phyloP scores from a whole-genome alignment of 30 jellyfish, hydroid and myxozoan species.

The Haliclystus octoradiatus region DNA sequence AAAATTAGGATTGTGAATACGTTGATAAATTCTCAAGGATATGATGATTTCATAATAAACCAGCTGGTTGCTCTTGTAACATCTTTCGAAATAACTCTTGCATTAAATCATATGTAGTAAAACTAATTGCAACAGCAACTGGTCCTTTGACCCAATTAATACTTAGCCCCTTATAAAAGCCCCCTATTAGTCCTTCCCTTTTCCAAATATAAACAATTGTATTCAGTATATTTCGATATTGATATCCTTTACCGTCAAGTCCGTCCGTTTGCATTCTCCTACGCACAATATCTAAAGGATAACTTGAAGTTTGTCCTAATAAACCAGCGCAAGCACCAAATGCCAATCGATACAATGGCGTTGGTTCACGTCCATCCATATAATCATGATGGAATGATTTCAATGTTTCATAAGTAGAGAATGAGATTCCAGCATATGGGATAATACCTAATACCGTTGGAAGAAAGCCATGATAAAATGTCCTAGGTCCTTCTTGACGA shows the following conservation, averaged over 20 bases:
- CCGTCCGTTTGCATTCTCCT: conserved; percentile 98
- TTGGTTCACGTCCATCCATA: conserved; percentile 29
- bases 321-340: conserved; percentile 95
- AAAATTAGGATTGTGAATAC: background rate
- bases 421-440: conserved; percentile 98
- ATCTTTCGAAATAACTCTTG: conserved; percentile 17
- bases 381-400: conserved; percentile 46
- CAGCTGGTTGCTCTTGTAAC: conserved; percentile 5
- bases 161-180: conserved; percentile 81
- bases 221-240: conserved; percentile 34
- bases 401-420: conserved; percentile 76
- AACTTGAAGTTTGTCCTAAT: conserved; percentile 72
- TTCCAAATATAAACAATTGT: conserved; percentile 16
- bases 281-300: conserved; percentile 92
- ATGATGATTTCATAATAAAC: background rate
- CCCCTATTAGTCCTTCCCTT: conserved; percentile 68
- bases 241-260: conserved; percentile 73
- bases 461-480: conserved; percentile 72
- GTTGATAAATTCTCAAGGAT: too few relatives aligned
- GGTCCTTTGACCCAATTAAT: conserved; percentile 93
- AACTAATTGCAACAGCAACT: conserved; percentile 87
- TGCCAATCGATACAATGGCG: conserved; percentile 44
- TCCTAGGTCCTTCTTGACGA: conserved; percentile 71
- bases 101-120: conserved; percentile 60
- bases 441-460: conserved; percentile 84